These are phyloP conservation scores for Melitaea cinxia DNA, from an alignment of 1,140 invertebrate genomes.

Conservation along the genomic window DNA sequence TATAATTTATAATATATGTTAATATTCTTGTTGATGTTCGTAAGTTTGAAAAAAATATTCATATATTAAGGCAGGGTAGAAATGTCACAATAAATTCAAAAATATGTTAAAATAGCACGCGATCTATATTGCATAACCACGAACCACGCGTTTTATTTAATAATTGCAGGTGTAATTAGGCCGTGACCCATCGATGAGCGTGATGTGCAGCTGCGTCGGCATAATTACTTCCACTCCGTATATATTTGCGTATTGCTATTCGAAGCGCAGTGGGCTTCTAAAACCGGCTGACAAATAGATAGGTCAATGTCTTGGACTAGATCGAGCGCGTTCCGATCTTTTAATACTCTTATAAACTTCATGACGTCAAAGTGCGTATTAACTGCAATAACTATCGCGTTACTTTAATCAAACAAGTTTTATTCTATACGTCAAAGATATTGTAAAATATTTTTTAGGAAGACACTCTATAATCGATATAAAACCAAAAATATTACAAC, in stretches of 20 bases:
- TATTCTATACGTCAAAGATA: too few species aligned
- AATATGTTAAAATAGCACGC: neutral
- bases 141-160: neutral
- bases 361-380: constrained; percentile 21
- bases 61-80: too few species aligned
- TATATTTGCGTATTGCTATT: constrained; percentile 50
- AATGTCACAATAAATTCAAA: neutral
- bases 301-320: constrained; percentile 71
- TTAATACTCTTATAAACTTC: constrained; percentile 32
- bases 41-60: too few species aligned
- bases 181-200: constrained; percentile 38
- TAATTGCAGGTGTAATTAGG: constrained; percentile 22
- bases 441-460: too few species aligned
- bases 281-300: constrained; percentile 56
- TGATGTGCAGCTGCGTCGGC: constrained; percentile 52
- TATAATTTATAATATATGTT: too few species aligned
- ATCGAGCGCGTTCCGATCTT: constrained; percentile 31
- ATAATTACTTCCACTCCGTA: constrained; percentile 64
- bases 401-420: neutral
- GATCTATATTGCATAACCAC: neutral
- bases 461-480: too few species aligned
- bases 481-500: too few species aligned
- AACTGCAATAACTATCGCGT: neutral
- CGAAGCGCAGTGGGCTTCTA: constrained; percentile 48
- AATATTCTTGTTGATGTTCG: too few species aligned